Base-by-base conservation (phyloP, 2,797 vertebrate species). In the Lepilemur septentrionalis region DNA sequence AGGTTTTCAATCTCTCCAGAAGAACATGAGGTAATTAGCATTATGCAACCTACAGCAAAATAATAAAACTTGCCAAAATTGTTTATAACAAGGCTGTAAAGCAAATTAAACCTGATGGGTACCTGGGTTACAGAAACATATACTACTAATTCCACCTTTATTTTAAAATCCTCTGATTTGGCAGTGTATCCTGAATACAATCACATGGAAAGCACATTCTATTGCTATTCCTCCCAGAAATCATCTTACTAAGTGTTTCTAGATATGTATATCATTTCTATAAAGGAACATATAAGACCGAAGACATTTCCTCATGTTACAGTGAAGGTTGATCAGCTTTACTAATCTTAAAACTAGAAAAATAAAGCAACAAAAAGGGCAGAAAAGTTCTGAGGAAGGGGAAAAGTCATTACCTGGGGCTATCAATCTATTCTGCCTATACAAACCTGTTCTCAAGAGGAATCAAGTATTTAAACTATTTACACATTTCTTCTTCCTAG, bases 381-480 rank as follows among this genome's bases (percentile, higher is more conserved):
- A 94, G 65, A 75, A 82, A 89, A 94, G 70, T 96, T 96, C 61
- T 95, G 95, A 86, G 89, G 94, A 86, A 97, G 32, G 41, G 78
- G 92, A 97, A 95, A 81, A 52, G 88, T 78, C 79, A 97, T 90
- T 95, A 95, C 92, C 73, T 92, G 38, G 67, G 83, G 83, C 92
- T 95, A 89, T 38, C 90, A 96, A 91, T 4, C 35, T 65, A n/a
- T 46, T 88, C 1, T 38, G 6, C 46, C 89, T 91, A 52, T 73
- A 96, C 50, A 88, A 98, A 96, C 75, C 91, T 91, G 61, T 89
- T 94, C 80, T 94, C 50, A 67, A 95, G 63, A 81, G 28, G n/a
- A 93, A 97, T 89, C 87, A 97, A 94, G 78, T 32, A 86, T 69
- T 96, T 57, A 79, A 98, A 95, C 85, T 95, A 95, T 72, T 93